A percentile compares a stretch with the other conserved stretches of the same genome.
Conservation (phyloP, 2,113 vertebrate genomes). For the Plecotus auritus region DNA sequence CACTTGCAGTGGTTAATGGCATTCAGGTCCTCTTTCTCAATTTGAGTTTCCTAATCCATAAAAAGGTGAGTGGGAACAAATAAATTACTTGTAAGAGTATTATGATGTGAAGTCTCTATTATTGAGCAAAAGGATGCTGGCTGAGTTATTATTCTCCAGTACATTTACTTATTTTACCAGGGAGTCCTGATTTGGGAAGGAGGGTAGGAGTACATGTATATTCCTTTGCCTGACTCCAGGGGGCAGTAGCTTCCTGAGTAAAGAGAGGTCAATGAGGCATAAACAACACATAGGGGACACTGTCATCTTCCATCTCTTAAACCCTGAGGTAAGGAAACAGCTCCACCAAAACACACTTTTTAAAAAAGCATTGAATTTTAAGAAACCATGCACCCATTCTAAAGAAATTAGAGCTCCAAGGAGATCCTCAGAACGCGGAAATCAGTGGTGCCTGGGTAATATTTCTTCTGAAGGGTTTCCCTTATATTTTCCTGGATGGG, state of each 20-base stretch:
- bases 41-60: background rate
- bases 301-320: background rate
- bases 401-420: background rate
- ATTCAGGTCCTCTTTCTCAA: background rate
- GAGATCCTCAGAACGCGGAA: constrained; percentile 8
- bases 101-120: background rate
- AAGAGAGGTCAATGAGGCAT: background rate
- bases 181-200: background rate
- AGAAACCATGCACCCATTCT: background rate
- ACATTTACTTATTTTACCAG: background rate
- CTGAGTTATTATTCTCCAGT: background rate
- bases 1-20: background rate
- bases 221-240: constrained; percentile 38
- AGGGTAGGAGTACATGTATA: background rate
- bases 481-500: constrained; percentile 45
- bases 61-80: background rate
- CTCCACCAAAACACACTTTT: background rate
- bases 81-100: background rate
- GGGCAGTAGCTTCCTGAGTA: constrained; percentile 59
- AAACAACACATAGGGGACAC: background rate
- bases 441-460: background rate
- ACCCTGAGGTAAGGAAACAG: background rate
- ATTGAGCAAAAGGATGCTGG: background rate
- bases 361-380: no score
- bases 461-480: constrained; percentile 47